Percentiles rank a stretch among this genome's conserved stretches.
Conservation (phyloP, 2,797 vertebrate genomes). For the Semotilus atromaculatus region DNA sequence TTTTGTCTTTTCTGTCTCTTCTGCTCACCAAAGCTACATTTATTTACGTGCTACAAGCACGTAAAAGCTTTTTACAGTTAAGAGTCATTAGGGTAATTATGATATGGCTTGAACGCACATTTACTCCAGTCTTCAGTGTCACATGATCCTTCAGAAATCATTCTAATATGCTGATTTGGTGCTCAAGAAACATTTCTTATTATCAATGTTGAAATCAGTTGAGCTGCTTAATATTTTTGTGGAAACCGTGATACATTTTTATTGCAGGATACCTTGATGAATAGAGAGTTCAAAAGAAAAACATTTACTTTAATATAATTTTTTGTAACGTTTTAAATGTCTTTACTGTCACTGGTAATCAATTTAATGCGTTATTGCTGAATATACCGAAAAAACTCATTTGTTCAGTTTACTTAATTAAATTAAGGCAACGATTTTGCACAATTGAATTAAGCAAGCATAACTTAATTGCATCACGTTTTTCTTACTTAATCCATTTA, state of each 20-base stretch:
- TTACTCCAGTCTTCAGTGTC: background rate
- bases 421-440: too few relatives aligned
- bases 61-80: too few relatives aligned
- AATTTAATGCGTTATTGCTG: background rate
- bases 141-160: background rate
- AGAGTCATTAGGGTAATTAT: background rate
- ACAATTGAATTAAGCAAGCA: too few relatives aligned
- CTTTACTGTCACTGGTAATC: background rate
- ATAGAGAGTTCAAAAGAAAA: background rate
- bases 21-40: too few relatives aligned
- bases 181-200: background rate
- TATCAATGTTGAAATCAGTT: background rate
- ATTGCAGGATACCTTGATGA: background rate
- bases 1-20: too few relatives aligned
- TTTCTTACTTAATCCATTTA: too few relatives aligned
- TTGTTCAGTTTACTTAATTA: too few relatives aligned
- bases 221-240: background rate
- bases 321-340: background rate
- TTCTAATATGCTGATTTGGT: background rate
- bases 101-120: background rate
- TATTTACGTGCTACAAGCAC: background rate
- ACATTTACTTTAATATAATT: background rate
- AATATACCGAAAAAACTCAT: background rate
- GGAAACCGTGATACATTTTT: background rate
- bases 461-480: too few relatives aligned